Base-by-base conservation (phyloP, 2,888 invertebrate species). In the Drosophila ustulata region DNA sequence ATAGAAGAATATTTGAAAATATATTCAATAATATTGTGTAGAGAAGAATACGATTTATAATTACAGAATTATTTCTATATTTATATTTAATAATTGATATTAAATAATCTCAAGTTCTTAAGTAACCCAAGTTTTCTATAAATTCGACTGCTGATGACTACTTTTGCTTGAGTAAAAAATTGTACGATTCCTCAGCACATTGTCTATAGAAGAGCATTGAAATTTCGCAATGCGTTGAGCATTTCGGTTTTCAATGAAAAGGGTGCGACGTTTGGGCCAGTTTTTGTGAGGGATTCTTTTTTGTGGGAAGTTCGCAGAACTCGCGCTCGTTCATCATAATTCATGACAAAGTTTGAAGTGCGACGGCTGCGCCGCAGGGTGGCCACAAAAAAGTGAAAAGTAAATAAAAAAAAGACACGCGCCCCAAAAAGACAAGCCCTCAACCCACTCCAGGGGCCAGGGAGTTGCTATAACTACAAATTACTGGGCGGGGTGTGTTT, bases 321-420 rank as follows among this genome's bases (percentile, higher is more conserved):
- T 18, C 75, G 55, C 58, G 81, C 86, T 85, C 85, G 78, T 86
- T 86, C 88, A 86, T 86, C 85, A 86, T 86, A 86, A 86, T 86
- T 86, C 85, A 86, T 86, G 85, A 86, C 85, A 86, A 86, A 86
- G 74, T 86, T 86, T 86, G 88, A 86, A 86, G 88, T 88, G 88
- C 77, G 82, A 81, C 81, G 81, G 75, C 84, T 81, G 81, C 58
- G 72, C 79, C 71, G 58, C 70, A 55, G 82, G 82, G 62, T 66
- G 71, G 77, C 61, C 56, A 49, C 45, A 11, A 52, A 32, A 25
- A 45, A 32, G 9, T 18, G 39, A 63, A 59, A 55, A 39, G 18
- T 47, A 52, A 49, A 61, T 49, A 58, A 58, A 57, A 65, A 57
- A 65, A 63, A 77, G 66, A 78, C 71, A 80, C 66, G 61, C 56